Percentiles rank a stretch among this genome's conserved stretches.
Evolutionary conservation across 2,888 invertebrate genomes (phyloP).

Genomic region (Acleris holmiana): DNA sequence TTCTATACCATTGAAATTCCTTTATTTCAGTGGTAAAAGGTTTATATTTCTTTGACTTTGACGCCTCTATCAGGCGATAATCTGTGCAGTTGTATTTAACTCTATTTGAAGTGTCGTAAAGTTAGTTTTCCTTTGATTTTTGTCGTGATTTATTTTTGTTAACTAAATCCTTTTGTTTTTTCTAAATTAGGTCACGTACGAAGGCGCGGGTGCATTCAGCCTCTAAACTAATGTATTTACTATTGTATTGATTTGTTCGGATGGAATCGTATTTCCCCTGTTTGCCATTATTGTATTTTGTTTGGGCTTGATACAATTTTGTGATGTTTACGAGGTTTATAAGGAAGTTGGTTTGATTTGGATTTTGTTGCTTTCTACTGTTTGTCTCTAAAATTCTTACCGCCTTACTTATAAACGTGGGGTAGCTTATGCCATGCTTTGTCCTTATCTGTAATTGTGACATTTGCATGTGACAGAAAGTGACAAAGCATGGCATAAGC

Average conservation of each 20-base stretch:
- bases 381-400: neutral
- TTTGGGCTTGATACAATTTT: conserved; percentile 28
- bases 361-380: neutral
- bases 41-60: conserved; percentile 23
- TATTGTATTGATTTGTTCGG: conserved; percentile 33
- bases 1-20: conserved; percentile 25
- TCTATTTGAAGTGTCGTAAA: neutral
- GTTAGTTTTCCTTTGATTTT: neutral
- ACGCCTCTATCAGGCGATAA: conserved; percentile 1
- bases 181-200: conserved; percentile 37
- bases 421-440: no score
- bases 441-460: no score
- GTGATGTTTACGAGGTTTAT: neutral
- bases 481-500: no score
- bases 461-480: no score
- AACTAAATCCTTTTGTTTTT: conserved; percentile 24
- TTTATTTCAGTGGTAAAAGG: conserved; percentile 31
- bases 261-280: conserved; percentile 29
- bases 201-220: conserved; percentile 28
- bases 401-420: no score
- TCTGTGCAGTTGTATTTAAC: conserved; percentile 1
- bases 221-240: conserved; percentile 38
- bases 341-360: neutral
- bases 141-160: conserved; percentile 2
- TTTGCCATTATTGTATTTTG: conserved; percentile 28